Conservation (phyloP, 1,140 invertebrate genomes). For the Leucophenga varia region DNA sequence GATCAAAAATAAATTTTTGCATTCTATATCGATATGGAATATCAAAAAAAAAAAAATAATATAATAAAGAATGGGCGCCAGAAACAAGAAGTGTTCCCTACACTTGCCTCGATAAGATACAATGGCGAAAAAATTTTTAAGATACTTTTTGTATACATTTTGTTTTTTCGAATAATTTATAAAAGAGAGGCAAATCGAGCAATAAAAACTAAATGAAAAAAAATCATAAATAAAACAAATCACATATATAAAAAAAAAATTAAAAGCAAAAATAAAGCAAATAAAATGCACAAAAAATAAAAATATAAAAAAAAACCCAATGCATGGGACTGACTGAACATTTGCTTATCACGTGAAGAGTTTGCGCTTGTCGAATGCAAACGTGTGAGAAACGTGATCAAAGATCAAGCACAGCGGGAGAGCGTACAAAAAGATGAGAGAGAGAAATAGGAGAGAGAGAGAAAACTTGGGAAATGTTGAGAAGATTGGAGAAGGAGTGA, state of each 20-base stretch:
- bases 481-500: background rate
- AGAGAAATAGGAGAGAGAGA: constrained; percentile 11
- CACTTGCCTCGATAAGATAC: too few species aligned
- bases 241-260: background rate
- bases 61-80: too few species aligned
- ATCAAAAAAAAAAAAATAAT: too few species aligned
- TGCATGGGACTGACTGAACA: too few species aligned
- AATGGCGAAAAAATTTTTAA: too few species aligned
- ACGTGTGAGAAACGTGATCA: constrained; percentile 53
- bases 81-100: too few species aligned
- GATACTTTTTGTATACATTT: too few species aligned
- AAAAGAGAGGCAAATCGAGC: background rate
- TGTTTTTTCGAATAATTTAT: background rate
- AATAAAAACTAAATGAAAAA: background rate
- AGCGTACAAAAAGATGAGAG: background rate
- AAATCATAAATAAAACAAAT: background rate
- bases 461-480: background rate
- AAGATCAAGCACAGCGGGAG: constrained; percentile 27
- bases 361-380: constrained; percentile 29
- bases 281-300: too few species aligned
- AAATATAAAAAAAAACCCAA: too few species aligned
- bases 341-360: constrained; percentile 49
- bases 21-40: too few species aligned
- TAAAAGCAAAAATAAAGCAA: constrained; percentile 16
- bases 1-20: too few species aligned